These are phyloP conservation scores for Isurus oxyrinchus DNA, from an alignment of 2,113 vertebrate genomes.

Conservation along the genomic window DNA sequence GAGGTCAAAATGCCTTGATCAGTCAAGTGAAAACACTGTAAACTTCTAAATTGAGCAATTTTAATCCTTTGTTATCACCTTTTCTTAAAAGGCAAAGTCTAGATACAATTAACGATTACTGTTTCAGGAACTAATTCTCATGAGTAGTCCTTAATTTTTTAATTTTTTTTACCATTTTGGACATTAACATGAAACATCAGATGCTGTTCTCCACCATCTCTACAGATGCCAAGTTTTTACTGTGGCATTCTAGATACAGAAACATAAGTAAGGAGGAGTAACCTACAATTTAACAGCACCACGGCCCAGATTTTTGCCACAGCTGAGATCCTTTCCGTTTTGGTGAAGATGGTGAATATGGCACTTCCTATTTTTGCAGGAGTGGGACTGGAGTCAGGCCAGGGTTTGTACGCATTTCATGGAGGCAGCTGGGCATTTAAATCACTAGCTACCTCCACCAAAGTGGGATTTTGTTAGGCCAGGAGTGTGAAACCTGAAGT, in stretches of 20 bases:
- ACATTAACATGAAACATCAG: neutral
- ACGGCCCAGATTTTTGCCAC: neutral
- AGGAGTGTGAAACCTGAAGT: no score
- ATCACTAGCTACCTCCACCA: no score
- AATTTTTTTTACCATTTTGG: neutral
- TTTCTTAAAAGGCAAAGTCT: neutral
- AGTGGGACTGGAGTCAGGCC: no score
- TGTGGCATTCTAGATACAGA: neutral
- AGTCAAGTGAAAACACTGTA: constrained; percentile 23
- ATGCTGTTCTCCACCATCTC: neutral
- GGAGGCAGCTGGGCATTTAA: no score
- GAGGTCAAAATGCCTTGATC: neutral
- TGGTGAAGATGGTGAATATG: no score
- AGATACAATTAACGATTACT: neutral
- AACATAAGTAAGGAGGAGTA: neutral
- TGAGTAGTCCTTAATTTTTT: neutral
- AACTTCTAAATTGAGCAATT: neutral
- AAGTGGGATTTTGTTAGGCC: no score
- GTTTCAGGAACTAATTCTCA: neutral
- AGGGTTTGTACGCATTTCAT: no score
- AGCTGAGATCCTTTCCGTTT: no score
- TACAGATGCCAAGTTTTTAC: neutral
- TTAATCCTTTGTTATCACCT: constrained; percentile 5
- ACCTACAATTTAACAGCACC: neutral
- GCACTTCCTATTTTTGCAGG: no score